phyloP scores from a whole-genome alignment of 2,888 invertebrate species.

The Cerastis rubricosa region DNA sequence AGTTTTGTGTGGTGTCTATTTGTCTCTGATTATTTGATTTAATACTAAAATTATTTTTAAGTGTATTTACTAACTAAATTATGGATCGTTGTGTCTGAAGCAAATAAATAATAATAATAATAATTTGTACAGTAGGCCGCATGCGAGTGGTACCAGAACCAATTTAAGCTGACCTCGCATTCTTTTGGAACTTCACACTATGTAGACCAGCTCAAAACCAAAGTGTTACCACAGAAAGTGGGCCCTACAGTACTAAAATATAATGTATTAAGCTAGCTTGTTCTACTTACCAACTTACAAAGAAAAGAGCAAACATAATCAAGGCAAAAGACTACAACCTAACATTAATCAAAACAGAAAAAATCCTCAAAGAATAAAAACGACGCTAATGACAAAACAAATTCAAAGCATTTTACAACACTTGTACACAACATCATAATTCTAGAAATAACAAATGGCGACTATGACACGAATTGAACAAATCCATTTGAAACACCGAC shows the following conservation, averaged over 20 bases:
- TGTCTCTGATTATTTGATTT: too few species aligned
- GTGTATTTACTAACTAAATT: too few species aligned
- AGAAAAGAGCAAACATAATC: slow-evolving; percentile 22
- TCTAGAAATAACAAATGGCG: slow-evolving; percentile 61
- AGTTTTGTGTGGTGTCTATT: too few species aligned
- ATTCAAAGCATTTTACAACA: slow-evolving; percentile 59
- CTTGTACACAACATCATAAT: slow-evolving; percentile 47
- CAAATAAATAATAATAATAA: too few species aligned
- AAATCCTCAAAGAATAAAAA: slow-evolving; percentile 20
- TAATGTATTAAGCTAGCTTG: neutral
- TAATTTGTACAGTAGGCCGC: neutral
- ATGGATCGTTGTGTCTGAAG: too few species aligned
- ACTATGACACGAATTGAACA: slow-evolving; percentile 65
- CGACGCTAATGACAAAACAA: slow-evolving; percentile 55
- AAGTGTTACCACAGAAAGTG: neutral
- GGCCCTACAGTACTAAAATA: neutral
- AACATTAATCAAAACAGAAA: slow-evolving; percentile 43
- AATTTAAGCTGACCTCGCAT: neutral
- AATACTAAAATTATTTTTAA: too few species aligned
- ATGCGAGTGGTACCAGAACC: neutral
- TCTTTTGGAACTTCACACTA: neutral
- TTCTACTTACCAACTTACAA: neutral
- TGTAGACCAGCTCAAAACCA: neutral
- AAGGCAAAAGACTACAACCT: slow-evolving; percentile 1
- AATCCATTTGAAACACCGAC: slow-evolving; percentile 66